These are phyloP conservation scores for Gallirallus australis DNA, from an alignment of 2,797 vertebrate genomes.

Conservation along the genomic window DNA sequence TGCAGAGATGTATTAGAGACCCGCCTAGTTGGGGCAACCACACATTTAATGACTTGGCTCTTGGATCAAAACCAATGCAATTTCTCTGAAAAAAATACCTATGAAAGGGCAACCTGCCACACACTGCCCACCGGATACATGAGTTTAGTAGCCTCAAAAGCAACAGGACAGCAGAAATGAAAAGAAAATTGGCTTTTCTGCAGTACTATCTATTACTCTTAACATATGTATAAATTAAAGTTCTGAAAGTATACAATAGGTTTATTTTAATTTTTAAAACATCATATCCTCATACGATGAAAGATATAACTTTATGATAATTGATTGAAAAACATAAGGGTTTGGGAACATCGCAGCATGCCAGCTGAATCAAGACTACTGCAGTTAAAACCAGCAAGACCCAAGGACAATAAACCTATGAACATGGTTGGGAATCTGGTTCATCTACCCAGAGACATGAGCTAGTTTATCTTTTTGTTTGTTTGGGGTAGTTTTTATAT, in stretches of 20 bases:
- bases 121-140: neutral
- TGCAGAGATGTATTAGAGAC: neutral
- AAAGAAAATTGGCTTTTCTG: neutral
- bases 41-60: neutral
- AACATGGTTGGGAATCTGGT: neutral
- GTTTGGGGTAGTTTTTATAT: neutral
- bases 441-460: neutral
- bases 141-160: neutral
- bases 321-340: neutral
- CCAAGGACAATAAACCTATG: neutral
- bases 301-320: neutral
- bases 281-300: neutral
- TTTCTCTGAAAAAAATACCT: neutral
- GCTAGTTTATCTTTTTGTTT: fast-evolving
- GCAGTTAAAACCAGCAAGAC: neutral
- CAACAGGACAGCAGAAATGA: neutral
- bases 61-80: neutral
- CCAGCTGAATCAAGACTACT: neutral
- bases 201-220: neutral
- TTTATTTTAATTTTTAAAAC: neutral
- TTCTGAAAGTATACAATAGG: neutral
- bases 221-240: neutral
- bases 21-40: fast-evolving
- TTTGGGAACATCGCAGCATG: neutral
- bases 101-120: neutral